Conservation (phyloP, 2,888 invertebrate genomes). For the Andricus curvator region DNA sequence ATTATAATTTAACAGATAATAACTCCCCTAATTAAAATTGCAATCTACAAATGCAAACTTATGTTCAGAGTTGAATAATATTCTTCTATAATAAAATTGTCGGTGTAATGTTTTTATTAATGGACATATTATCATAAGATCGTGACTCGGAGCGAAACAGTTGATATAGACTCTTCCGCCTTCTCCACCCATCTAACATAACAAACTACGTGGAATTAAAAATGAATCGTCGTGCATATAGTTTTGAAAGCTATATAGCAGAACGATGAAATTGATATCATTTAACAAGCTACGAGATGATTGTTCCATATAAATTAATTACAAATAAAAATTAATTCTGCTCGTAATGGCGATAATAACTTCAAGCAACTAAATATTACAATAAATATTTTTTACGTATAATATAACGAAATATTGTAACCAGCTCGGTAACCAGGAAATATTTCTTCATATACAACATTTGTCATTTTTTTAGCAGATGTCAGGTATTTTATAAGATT, state of each 20-base stretch:
- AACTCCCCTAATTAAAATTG: conserved; percentile 1
- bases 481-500: conserved; percentile 9
- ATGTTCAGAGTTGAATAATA: not conserved
- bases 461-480: not conserved
- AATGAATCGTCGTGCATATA: not conserved
- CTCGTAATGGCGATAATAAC: too few relatives aligned
- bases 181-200: not conserved
- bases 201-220: not conserved
- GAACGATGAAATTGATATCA: conserved; percentile 13
- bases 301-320: not conserved
- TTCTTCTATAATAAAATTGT: not conserved
- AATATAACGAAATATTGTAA: not conserved
- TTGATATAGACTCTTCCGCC: conserved; percentile 20
- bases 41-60: not conserved
- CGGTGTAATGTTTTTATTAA: conserved; percentile 2
- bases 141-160: conserved; percentile 13
- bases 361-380: too few relatives aligned
- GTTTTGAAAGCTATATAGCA: not conserved
- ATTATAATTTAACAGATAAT: conserved; percentile 11
- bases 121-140: conserved; percentile 15
- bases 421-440: not conserved
- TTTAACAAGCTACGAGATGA: not conserved
- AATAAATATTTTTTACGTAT: too few relatives aligned
- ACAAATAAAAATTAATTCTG: not conserved
- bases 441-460: not conserved